These are phyloP conservation scores for Equus przewalskii DNA, from an alignment of 2,113 vertebrate species.

Conservation along the genomic window DNA sequence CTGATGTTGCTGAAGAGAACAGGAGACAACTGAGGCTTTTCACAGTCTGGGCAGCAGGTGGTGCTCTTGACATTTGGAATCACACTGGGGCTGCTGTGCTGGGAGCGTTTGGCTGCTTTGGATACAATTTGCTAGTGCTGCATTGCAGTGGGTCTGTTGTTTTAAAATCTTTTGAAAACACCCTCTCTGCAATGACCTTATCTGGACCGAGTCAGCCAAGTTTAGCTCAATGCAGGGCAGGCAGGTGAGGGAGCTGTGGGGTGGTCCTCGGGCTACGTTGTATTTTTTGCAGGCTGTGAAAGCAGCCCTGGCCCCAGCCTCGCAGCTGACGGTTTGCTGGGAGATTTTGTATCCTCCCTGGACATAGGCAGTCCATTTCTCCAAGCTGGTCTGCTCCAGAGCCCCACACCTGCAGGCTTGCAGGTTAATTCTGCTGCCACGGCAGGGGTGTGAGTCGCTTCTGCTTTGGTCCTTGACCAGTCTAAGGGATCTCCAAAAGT, in stretches of 20 bases:
- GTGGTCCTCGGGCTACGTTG: neutral
- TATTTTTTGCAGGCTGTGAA: neutral
- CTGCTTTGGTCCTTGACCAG: neutral
- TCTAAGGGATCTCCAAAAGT: neutral
- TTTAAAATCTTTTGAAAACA: neutral
- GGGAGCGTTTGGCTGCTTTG: fast-evolving
- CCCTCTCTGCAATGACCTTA: neutral
- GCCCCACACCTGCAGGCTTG: neutral
- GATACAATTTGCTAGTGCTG: neutral
- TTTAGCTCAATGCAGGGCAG: neutral
- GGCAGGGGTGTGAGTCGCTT: neutral
- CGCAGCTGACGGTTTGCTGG: neutral
- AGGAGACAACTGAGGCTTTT: neutral
- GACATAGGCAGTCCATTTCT: neutral
- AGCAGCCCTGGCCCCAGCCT: neutral
- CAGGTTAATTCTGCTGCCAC: neutral
- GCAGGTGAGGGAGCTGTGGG: neutral
- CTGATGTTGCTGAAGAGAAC: neutral
- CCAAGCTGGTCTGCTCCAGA: neutral
- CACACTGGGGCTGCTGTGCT: neutral
- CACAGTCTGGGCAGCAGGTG: conserved; percentile 71
- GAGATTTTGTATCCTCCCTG: neutral
- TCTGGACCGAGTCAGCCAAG: neutral
- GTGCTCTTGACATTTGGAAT: conserved; percentile 64
- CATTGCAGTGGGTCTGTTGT: neutral